A percentile compares a stretch with the other conserved stretches of the same genome.
Evolutionary conservation across 2,797 vertebrate genomes (phyloP).

Genomic region (Gallinago stenura): DNA sequence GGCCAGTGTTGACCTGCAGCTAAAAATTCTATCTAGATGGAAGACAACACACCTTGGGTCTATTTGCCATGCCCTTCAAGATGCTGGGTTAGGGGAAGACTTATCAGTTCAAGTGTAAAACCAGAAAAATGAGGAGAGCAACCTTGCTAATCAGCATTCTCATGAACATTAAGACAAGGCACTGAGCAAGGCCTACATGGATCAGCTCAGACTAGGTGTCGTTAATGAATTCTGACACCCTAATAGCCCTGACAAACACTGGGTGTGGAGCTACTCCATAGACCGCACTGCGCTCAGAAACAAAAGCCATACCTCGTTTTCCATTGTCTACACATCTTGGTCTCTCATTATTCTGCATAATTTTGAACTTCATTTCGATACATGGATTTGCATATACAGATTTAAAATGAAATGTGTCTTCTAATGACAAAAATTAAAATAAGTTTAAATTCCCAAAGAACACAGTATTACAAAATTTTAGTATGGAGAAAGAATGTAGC

Average conservation of each 20-base stretch:
- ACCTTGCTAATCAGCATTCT: neutral
- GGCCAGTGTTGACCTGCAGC: neutral
- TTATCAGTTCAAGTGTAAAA: neutral
- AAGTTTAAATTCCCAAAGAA: neutral
- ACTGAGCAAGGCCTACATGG: neutral
- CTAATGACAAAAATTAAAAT: neutral
- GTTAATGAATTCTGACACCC: neutral
- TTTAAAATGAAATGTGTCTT: neutral
- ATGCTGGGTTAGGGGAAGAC: neutral
- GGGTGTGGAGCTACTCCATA: neutral
- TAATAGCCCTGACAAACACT: neutral
- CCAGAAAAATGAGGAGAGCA: neutral
- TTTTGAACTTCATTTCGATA: neutral
- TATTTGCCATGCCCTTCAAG: neutral
- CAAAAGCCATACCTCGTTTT: neutral
- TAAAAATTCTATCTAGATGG: neutral
- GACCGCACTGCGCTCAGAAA: neutral
- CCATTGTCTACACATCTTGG: neutral
- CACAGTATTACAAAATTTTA: neutral
- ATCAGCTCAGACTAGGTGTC: neutral
- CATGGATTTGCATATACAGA: neutral
- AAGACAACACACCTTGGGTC: accelerated
- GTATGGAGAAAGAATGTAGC: neutral
- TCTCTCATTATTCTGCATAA: neutral
- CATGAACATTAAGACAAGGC: neutral